Percentiles rank a stretch among this genome's conserved stretches.
Conservation (phyloP, 2,888 invertebrate species). For the Meiosimyza platycephala region DNA sequence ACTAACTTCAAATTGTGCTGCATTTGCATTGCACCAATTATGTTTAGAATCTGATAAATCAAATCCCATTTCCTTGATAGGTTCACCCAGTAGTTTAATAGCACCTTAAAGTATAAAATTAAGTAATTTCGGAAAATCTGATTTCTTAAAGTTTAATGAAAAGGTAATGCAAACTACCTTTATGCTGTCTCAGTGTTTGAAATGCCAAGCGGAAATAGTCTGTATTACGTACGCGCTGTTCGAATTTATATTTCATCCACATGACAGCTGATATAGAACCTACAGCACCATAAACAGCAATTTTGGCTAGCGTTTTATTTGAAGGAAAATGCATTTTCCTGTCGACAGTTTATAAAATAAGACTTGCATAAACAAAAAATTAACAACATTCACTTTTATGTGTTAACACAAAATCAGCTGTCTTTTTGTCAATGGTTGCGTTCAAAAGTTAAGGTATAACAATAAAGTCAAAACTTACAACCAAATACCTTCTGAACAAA, state of each 20-base stretch:
- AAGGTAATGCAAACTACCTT: conserved; percentile 46
- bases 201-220: conserved; percentile 76
- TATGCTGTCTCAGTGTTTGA: conserved; percentile 68
- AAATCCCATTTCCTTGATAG: conserved; percentile 75
- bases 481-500: no score
- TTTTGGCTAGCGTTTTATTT: conserved; percentile 72
- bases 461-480: no score
- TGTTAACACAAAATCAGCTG: conserved; percentile 13
- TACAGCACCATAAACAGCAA: conserved; percentile 75
- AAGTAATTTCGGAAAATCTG: conserved; percentile 5
- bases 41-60: conserved; percentile 71
- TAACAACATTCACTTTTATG: neutral
- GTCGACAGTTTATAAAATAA: no score
- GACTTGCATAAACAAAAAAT: no score
- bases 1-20: conserved; percentile 74
- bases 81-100: conserved; percentile 77
- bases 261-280: conserved; percentile 63
- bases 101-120: conserved; percentile 68
- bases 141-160: neutral
- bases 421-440: neutral
- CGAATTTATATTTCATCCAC: conserved; percentile 68
- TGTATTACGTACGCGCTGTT: conserved; percentile 70
- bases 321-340: conserved; percentile 60
- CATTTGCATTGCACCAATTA: conserved; percentile 69
- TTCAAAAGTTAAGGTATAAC: neutral